A percentile compares a stretch with the other conserved stretches of the same genome.
These are phyloP conservation scores for Drosophila neonasuta DNA, from an alignment of 2,888 invertebrate genomes.

Conservation along the genomic window DNA sequence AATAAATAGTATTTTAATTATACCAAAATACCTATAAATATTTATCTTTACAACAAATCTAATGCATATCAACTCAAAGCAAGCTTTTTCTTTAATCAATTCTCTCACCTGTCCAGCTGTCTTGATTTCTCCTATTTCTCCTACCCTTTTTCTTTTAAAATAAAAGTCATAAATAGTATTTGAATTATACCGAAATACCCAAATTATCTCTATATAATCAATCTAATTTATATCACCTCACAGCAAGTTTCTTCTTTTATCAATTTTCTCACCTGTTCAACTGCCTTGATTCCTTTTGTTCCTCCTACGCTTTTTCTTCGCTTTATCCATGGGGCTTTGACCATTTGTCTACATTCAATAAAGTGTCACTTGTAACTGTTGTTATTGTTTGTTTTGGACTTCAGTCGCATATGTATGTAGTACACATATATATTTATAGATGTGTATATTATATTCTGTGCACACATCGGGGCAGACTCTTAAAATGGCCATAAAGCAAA, in stretches of 20 bases:
- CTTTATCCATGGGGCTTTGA: constrained; percentile 5
- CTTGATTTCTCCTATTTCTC: background rate
- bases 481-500: constrained; percentile 76
- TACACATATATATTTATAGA: constrained; percentile 3
- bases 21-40: no score
- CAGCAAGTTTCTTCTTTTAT: background rate
- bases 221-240: no score
- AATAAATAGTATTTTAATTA: no score
- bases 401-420: background rate
- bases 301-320: background rate
- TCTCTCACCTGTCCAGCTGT: background rate
- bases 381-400: constrained; percentile 40
- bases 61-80: no score
- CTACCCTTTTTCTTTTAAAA: background rate
- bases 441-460: constrained; percentile 57
- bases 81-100: background rate
- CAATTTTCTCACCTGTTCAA: background rate
- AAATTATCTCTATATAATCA: no score
- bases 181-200: no score
- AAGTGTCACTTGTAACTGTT: constrained; percentile 37
- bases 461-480: constrained; percentile 66
- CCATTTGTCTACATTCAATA: constrained; percentile 44
- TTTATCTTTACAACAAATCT: no score
- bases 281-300: no score
- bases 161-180: no score